Evolutionary conservation across 2,797 vertebrate genomes (phyloP).

Genomic region (Enteromius thamalakanensis): DNA sequence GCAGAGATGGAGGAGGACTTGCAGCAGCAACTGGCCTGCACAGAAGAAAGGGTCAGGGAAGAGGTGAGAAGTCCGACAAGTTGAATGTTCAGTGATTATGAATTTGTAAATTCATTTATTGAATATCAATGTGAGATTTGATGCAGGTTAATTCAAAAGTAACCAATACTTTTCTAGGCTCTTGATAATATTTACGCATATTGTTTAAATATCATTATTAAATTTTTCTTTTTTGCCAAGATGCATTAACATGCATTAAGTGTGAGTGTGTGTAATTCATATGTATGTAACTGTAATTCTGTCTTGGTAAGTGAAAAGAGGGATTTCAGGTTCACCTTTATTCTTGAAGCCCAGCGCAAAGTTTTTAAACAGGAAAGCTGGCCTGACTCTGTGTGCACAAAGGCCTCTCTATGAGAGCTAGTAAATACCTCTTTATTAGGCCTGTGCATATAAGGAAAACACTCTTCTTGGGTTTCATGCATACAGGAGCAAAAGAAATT

Average conservation of each 20-base stretch:
- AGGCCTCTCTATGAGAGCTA: constrained; percentile 66
- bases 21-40: constrained; percentile 70
- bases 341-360: constrained; percentile 54
- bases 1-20: constrained; percentile 79
- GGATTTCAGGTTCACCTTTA: constrained; percentile 52
- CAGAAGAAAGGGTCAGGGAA: constrained; percentile 71
- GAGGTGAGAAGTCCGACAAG: constrained; percentile 68
- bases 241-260: neutral
- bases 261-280: neutral
- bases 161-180: neutral
- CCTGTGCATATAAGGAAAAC: constrained; percentile 42
- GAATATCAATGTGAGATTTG: neutral
- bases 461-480: constrained; percentile 67
- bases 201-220: neutral
- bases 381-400: constrained; percentile 63
- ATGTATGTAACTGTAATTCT: neutral
- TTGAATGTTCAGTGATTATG: neutral
- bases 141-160: neutral
- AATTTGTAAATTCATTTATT: neutral
- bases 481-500: constrained; percentile 73
- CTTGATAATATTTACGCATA: neutral
- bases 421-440: constrained; percentile 68
- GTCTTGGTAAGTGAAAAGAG: neutral
- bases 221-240: neutral
- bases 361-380: constrained; percentile 18